Conservation (phyloP, 2,113 vertebrate genomes). For the Notothenia rossii region DNA sequence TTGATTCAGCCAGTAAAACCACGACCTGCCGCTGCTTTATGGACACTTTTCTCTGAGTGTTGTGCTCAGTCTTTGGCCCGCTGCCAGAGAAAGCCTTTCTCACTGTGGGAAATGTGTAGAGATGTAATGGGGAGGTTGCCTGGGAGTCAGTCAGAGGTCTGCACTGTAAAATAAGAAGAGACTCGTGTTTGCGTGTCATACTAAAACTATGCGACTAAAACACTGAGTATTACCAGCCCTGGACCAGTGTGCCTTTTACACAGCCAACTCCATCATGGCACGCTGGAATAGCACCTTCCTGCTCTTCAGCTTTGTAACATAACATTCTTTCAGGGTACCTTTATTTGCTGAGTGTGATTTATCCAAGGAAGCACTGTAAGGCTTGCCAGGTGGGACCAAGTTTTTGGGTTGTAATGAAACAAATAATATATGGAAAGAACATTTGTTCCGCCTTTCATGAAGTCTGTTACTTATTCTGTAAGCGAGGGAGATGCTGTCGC, state of each 20-base stretch:
- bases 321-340: constrained; percentile 31
- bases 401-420: constrained; percentile 36
- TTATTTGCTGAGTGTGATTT: constrained; percentile 45
- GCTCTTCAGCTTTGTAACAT: constrained; percentile 35
- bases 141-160: constrained; percentile 54
- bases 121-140: constrained; percentile 63
- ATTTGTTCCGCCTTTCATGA: constrained; percentile 18
- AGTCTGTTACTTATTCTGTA: constrained; percentile 30
- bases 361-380: constrained; percentile 17
- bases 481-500: constrained; percentile 2
- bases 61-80: constrained; percentile 34
- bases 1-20: constrained; percentile 26
- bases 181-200: constrained; percentile 19
- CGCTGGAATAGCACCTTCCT: constrained; percentile 35
- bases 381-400: constrained; percentile 33
- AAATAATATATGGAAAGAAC: constrained; percentile 39
- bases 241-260: constrained; percentile 28
- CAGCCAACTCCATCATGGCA: constrained; percentile 49
- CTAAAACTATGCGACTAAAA: constrained; percentile 38
- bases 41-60: constrained; percentile 38
- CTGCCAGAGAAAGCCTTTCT: constrained; percentile 62
- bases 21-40: constrained; percentile 47
- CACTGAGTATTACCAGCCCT: constrained; percentile 41
- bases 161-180: constrained; percentile 41
- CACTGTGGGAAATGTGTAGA: constrained; percentile 65